Conservation (phyloP, 2,888 invertebrate species). For the Tholera decimalis region DNA sequence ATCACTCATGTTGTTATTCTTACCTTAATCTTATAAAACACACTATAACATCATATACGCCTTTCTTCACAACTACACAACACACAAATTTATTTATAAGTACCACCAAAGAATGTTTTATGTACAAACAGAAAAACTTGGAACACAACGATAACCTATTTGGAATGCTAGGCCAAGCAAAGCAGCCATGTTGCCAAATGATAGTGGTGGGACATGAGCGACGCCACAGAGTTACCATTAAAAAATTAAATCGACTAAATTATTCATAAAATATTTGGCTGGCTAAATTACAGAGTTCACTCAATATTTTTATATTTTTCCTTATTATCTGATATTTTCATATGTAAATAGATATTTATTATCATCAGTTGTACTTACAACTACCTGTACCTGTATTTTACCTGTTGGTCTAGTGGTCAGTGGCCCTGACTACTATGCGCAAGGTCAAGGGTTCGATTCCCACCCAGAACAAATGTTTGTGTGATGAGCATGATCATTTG, state of each 20-base stretch:
- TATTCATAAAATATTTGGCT: no score
- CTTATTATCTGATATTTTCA: no score
- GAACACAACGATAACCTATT: slow-evolving; percentile 82
- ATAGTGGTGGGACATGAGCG: slow-evolving; percentile 41
- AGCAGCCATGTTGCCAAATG: slow-evolving; percentile 72
- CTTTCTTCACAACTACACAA: slow-evolving; percentile 74
- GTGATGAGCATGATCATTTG: no score
- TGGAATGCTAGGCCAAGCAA: slow-evolving; percentile 73
- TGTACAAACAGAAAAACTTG: slow-evolving; percentile 70
- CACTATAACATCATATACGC: slow-evolving; percentile 84
- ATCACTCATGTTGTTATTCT: slow-evolving; percentile 66
- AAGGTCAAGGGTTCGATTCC: no score
- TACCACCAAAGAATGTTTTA: slow-evolving; percentile 72
- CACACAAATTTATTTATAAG: slow-evolving; percentile 69
- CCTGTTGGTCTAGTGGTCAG: no score
- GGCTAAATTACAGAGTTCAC: background rate
- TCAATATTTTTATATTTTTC: no score
- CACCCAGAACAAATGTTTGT: no score
- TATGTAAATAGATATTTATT: no score
- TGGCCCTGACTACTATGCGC: no score
- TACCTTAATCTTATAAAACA: slow-evolving; percentile 81
- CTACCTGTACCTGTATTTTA: no score
- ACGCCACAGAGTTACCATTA: slow-evolving; percentile 26
- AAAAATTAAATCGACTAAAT: slow-evolving; percentile 35
- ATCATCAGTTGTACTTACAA: no score